A percentile compares a stretch with the other conserved stretches of the same genome.
These are phyloP conservation scores for Zaprionus kolodkinae DNA, from an alignment of 1,140 invertebrate genomes.

Conservation along the genomic window DNA sequence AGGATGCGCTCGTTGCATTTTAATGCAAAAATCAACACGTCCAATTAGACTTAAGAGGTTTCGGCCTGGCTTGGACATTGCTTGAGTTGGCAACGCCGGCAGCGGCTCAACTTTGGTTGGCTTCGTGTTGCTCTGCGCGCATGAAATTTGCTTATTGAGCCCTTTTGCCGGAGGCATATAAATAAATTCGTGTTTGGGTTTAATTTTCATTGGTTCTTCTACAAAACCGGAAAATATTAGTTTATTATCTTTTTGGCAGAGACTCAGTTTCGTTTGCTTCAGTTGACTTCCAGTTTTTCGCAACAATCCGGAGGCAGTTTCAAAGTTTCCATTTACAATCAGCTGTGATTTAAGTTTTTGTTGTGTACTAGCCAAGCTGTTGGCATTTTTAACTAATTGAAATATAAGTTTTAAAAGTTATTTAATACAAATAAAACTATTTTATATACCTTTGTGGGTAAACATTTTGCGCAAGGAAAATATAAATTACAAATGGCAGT, in stretches of 20 bases:
- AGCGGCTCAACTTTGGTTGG: conserved; percentile 25
- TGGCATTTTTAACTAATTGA: conserved; percentile 19
- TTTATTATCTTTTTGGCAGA: conserved; percentile 60
- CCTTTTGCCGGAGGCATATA: conserved; percentile 44
- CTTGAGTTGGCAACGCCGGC: conserved; percentile 13
- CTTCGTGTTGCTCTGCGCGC: not conserved
- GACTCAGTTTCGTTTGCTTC: conserved; percentile 61
- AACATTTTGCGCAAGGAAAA: conserved; percentile 53
- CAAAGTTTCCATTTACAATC: conserved; percentile 40
- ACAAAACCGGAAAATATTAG: conserved; percentile 64
- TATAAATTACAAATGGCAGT: conserved; percentile 17
- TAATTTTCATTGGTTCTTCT: conserved; percentile 25
- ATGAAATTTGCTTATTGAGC: not conserved
- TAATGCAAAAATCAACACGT: conserved; percentile 69
- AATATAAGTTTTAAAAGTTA: not conserved
- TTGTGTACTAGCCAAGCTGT: conserved; percentile 47
- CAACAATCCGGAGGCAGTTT: conserved; percentile 48
- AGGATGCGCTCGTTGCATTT: conserved; percentile 63
- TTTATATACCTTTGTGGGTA: conserved; percentile 39
- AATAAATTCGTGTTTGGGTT: conserved; percentile 52
- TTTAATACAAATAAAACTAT: not conserved
- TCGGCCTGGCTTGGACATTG: conserved; percentile 49
- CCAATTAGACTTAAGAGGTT: conserved; percentile 58
- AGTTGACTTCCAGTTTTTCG: conserved; percentile 53
- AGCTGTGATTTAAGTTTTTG: conserved; percentile 49